Conservation (phyloP, 2,113 vertebrate genomes). For the Gopherus flavomarginatus region DNA sequence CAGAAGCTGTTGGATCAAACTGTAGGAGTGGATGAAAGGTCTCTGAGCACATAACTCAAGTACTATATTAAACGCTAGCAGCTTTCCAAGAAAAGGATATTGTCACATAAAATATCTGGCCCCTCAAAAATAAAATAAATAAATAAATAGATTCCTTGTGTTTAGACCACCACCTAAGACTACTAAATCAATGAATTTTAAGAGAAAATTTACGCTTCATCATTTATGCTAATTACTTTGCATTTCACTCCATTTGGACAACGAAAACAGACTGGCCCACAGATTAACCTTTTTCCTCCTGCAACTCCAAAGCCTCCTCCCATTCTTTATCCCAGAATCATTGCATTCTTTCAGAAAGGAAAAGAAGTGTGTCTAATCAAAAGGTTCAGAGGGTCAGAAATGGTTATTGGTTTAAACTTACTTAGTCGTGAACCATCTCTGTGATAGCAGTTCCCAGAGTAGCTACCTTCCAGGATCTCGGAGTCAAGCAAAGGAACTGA, state of each 20-base stretch:
- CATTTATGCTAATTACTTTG: not conserved
- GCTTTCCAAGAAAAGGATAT: not conserved
- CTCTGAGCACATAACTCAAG: not conserved
- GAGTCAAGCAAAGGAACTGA: not conserved
- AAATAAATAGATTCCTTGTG: not conserved
- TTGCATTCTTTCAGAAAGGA: not conserved
- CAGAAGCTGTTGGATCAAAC: not conserved
- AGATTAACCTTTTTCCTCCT: not conserved
- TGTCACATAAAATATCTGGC: not conserved
- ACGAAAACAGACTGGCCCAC: not conserved
- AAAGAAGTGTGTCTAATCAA: not conserved
- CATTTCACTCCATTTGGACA: not conserved
- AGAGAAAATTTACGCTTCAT: not conserved
- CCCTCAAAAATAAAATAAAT: no score
- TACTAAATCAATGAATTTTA: not conserved
- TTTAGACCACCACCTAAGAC: not conserved
- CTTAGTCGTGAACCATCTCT: slow-evolving; percentile 88
- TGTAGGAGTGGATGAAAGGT: not conserved
- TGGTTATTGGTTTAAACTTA: slow-evolving; percentile 64
- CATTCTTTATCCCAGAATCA: not conserved
- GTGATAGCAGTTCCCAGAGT: slow-evolving; percentile 86
- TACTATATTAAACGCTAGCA: not conserved
- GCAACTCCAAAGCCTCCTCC: not conserved
- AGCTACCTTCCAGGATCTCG: slow-evolving; percentile 83
- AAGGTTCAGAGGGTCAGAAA: not conserved